A percentile compares a stretch with the other conserved stretches of the same genome.
These are phyloP conservation scores for Indri indri DNA, from an alignment of 2,113 vertebrate genomes.

Conservation along the genomic window DNA sequence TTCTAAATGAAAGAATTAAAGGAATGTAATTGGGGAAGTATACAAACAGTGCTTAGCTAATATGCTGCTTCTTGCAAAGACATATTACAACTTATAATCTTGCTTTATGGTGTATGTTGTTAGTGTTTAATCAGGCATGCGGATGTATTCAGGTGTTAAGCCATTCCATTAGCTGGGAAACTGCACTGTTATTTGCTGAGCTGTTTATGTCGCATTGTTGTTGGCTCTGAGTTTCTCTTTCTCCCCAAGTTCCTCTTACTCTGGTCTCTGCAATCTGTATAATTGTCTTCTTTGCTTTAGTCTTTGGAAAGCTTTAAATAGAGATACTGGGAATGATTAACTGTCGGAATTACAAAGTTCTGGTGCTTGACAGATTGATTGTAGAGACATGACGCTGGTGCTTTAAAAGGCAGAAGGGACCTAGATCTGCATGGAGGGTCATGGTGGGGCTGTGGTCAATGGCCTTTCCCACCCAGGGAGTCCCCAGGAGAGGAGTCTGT, in stretches of 20 bases:
- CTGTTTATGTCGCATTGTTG: constrained; percentile 74
- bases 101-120: constrained; percentile 81
- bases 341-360: constrained; percentile 9
- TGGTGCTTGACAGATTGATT: neutral
- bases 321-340: constrained; percentile 39
- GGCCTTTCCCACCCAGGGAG: accelerated
- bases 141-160: constrained; percentile 83
- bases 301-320: constrained; percentile 63
- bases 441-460: accelerated
- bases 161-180: constrained; percentile 77
- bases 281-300: constrained; percentile 73
- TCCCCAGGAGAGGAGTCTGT: accelerated
- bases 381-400: neutral
- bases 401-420: neutral
- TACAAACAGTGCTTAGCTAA: constrained; percentile 81
- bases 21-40: constrained; percentile 82
- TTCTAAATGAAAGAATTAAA: constrained; percentile 82
- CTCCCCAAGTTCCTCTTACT: neutral
- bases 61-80: constrained; percentile 81
- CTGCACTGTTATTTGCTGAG: constrained; percentile 81
- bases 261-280: constrained; percentile 56
- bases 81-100: constrained; percentile 85
- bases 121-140: constrained; percentile 82
- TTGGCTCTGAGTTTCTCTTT: constrained; percentile 66
- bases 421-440: accelerated